Evolutionary conservation across 2,888 invertebrate species (phyloP), one percentile per base, ranked within the genome.

Genomic region (Drosophila setosimentum): DNA sequence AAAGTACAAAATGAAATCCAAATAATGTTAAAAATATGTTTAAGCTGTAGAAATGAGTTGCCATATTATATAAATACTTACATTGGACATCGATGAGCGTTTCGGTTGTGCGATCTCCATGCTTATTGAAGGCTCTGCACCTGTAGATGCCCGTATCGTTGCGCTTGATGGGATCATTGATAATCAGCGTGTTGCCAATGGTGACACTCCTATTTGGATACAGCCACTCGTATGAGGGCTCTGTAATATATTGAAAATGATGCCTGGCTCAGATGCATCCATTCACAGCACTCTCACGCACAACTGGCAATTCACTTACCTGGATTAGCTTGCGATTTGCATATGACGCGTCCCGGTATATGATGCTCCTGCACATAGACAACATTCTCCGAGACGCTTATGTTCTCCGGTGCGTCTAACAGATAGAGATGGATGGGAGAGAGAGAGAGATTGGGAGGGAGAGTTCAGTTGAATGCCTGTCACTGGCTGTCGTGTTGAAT

Each of bases 391-490:
- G 96, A 95, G 13, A 97, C 96, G 1, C 95, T 96, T 80, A 98
- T 95, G 89, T 97, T 96, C 91, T 97, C 97, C n/a, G 98, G 98
- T 76, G 96, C 95, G 94, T 95, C 97, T 97, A 76, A 40, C 21
- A 11, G 11, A 18, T 16, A 18, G 7, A 5, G 33, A 4, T n/a
- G n/a, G n/a, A n/a, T n/a, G 29, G 6, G 29, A 6, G 29, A 35
- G 30, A 32, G 21, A 18, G 27, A 37, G 27, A 2, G 6, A 45
- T 11, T 13, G 50, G 10, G 40, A 62, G 51, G 13, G 40, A 66
- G 50, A 66, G 50, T 45, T 42, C 18, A 48, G 24, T 42, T 18
- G 30, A 45, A 21, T 29, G 33, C 32, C 55, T 58, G 58, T 61
- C 37, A 42, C 24, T 5, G 16, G 8, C 13, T 24, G 33, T 42